Conservation (phyloP, 2,113 vertebrate species). For the Ceyx melanurus region DNA sequence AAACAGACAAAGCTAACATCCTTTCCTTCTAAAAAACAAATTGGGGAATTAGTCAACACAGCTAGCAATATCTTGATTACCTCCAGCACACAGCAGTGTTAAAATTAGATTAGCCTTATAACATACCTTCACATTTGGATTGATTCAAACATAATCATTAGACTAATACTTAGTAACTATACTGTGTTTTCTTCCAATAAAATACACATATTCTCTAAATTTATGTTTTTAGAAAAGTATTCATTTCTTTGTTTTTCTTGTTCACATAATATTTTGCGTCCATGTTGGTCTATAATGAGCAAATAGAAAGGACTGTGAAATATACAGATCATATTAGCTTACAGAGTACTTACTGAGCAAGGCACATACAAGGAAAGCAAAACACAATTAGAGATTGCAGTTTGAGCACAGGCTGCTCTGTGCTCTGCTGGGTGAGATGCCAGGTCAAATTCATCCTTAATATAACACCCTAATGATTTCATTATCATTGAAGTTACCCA, state of each 20-base stretch:
- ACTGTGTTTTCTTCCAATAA: background rate
- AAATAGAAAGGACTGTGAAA: background rate
- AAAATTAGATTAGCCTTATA: background rate
- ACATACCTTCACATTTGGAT: background rate
- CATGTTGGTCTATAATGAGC: background rate
- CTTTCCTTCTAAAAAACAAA: background rate
- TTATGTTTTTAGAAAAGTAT: background rate
- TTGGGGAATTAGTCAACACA: background rate
- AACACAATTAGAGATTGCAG: background rate
- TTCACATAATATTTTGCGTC: background rate
- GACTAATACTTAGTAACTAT: background rate
- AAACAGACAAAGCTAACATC: background rate
- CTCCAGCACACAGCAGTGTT: background rate
- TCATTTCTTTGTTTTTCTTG: background rate
- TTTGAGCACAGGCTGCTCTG: background rate
- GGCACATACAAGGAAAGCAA: background rate
- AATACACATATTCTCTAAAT: background rate
- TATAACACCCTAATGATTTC: background rate
- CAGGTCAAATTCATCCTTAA: background rate
- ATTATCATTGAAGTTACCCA: background rate
- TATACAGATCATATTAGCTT: background rate
- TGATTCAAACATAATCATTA: background rate
- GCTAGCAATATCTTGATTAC: background rate
- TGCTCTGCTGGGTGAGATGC: background rate
- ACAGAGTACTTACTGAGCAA: background rate